Evolutionary conservation across 2,888 invertebrate species (phyloP), one percentile per base, ranked within the genome.

Genomic region (Melanchra persicariae): DNA sequence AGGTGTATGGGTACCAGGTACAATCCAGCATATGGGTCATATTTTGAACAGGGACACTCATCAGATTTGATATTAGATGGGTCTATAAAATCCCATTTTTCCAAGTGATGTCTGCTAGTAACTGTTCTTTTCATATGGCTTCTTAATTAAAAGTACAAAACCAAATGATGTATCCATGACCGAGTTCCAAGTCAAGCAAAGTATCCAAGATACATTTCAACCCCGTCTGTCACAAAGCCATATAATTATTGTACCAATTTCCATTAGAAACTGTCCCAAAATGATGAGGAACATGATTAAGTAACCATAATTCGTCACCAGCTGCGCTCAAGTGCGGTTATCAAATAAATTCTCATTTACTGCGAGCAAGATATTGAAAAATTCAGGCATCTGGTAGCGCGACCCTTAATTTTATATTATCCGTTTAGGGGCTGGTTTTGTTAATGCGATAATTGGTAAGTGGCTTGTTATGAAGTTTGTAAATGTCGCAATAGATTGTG

Each of bases 321-420:
- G 85, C 79, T 85, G 85, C 45, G 75, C 52, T 68, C 62, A 76
- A 85, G 81, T 66, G 77, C 71, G 75, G 85, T 79, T 79, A 80
- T 85, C 83, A 72, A 80, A 86, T 86, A 82, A 84, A 83, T 86
- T 82, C 77, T 85, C 80, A 85, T 85, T 85, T 82, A 74, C 80
- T 68, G 63, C 58, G 66, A 71, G 78, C 77, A 81, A 77, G 82
- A 81, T 85, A 85, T 85, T 84, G 79, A 85, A 85, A 85, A 85
- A 85, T 85, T 85, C 79, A 80, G 83, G 79, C 85, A 85, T 87
- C 86, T 88, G 85, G 85, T 77, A 71, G 77, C 84, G 70, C 79
- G 80, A 73, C 74, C 82, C 84, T 79, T 87, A 86, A 87, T 87
- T 83, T 87, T 82, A 83, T 84, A 84, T 83, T 76, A 82, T 77